Evolutionary conservation across 2,113 vertebrate species (phyloP), one percentile per base, ranked within the genome.

Genomic region (Picathartes gymnocephalus): DNA sequence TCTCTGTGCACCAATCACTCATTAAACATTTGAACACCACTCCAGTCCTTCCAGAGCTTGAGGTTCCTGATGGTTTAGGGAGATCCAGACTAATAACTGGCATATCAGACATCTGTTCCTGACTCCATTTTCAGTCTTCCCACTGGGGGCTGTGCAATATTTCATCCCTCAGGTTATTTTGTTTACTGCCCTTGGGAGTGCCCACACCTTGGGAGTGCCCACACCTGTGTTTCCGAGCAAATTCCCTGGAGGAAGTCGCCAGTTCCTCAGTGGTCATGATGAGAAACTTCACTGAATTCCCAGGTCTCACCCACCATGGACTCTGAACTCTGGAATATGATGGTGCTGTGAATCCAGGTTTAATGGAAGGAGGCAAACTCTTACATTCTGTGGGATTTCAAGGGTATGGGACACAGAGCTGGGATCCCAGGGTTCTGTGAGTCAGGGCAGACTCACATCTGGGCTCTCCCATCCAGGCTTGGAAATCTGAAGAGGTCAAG

Each of bases 391-490:
- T 40, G 42, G 50, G 22, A 27, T 83, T 73, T 57, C 68, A 80
- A 3, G 71, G 23, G 11, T 13, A 2, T 45, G 3, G 7, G 57
- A 44, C 33, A 30, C 0, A 1, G 57, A 53, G 19, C 31, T 80
- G 62, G 62, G 16, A n/a, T 51, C 61, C 61, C 8, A 6, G 33
- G 30, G 64, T 37, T 85, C 23, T 54, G 58, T 91, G 61, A 24
- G 3, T 6, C 25, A 44, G 73, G 60, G 3, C n/a, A 68, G 24
- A 24, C 33, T 81, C 30, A 14, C 44, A n/a, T 17, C 61, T 37
- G 51, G 5, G 7, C 22, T 71, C 54, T 87, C 13, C 65, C n/a
- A 12, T 27, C 45, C 69, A 53, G 30, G 28, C 39, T 37, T 70
- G 85, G 51, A 54, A 68, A 54, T 42, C 13, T 50, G 65, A 57